Percentiles rank a stretch among this genome's conserved stretches.
phyloP scores from a whole-genome alignment of 2,113 vertebrate genomes.

The Chiloscyllium plagiosum region DNA sequence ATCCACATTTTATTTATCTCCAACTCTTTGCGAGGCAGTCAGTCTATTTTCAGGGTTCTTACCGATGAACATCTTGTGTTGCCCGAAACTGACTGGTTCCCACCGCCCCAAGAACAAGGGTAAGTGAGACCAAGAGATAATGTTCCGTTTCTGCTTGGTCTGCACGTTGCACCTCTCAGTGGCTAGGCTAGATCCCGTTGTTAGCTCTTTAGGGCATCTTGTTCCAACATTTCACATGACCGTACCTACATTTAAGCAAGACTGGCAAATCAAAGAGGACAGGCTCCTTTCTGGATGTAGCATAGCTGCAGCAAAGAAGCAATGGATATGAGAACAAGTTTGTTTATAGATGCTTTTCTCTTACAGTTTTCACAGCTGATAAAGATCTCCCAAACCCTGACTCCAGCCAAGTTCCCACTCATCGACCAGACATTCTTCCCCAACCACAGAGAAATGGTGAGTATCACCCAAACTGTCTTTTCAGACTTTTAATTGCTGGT shows the following conservation, averaged over 20 bases:
- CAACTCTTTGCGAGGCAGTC: background rate
- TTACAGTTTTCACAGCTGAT: conserved; percentile 93
- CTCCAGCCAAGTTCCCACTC: conserved; percentile 88
- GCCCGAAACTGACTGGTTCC: background rate
- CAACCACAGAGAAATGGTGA: conserved; percentile 92
- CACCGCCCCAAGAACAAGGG: background rate
- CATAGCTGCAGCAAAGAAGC: background rate
- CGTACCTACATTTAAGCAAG: background rate
- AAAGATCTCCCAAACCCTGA: conserved; percentile 82
- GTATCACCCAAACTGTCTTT: conserved; percentile 47
- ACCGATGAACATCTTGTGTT: background rate
- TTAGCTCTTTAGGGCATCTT: background rate
- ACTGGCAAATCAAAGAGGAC: background rate
- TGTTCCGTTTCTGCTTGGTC: background rate
- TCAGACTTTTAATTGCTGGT: background rate
- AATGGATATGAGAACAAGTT: conserved; percentile 37
- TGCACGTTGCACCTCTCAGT: background rate
- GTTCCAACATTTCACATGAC: background rate
- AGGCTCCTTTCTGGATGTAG: background rate
- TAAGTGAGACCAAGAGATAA: background rate
- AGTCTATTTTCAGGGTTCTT: background rate
- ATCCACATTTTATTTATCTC: background rate
- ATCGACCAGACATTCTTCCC: conserved; percentile 92
- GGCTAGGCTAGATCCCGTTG: background rate
- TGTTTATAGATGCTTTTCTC: conserved; percentile 42